A percentile compares a stretch with the other conserved stretches of the same genome.
These are phyloP conservation scores for Cheilosia scutellata DNA, from an alignment of 2,888 invertebrate species.

Conservation along the genomic window DNA sequence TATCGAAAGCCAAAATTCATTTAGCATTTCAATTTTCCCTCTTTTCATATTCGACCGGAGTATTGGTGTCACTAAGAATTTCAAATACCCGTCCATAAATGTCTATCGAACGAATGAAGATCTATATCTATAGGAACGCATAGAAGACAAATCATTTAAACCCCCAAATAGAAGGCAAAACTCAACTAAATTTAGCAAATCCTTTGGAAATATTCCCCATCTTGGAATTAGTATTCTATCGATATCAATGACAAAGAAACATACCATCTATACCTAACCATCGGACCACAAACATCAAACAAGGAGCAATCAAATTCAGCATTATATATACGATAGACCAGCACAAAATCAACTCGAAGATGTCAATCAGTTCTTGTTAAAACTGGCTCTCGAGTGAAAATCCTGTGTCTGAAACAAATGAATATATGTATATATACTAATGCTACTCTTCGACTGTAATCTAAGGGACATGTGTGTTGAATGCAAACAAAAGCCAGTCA, in stretches of 20 bases:
- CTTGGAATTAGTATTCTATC: conserved; percentile 53
- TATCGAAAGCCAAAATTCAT: background rate
- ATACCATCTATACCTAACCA: conserved; percentile 17
- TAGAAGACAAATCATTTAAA: background rate
- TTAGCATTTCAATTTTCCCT: background rate
- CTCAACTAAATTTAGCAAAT: conserved; percentile 54
- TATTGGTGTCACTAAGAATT: background rate
- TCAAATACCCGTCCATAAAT: conserved; percentile 48
- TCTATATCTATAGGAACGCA: background rate
- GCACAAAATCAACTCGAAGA: conserved; percentile 62
- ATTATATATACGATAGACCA: conserved; percentile 6
- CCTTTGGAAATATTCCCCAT: conserved; percentile 16
- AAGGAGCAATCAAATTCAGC: conserved; percentile 50
- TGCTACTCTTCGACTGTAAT: conserved; percentile 14
- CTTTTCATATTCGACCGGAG: background rate
- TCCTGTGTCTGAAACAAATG: conserved; percentile 39
- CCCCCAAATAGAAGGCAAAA: conserved; percentile 18
- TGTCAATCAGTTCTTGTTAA: conserved; percentile 66
- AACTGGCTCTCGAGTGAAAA: background rate
- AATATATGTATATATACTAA: conserved; percentile 24
- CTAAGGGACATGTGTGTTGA: conserved; percentile 20
- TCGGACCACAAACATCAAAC: conserved; percentile 65
- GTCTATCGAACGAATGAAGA: conserved; percentile 2
- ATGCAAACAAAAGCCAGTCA: conserved; percentile 43
- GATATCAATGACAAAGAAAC: conserved; percentile 49